A percentile compares a stretch with the other conserved stretches of the same genome.
Conservation (phyloP, 2,888 invertebrate species). For the Nephrocerus scutellatus region DNA sequence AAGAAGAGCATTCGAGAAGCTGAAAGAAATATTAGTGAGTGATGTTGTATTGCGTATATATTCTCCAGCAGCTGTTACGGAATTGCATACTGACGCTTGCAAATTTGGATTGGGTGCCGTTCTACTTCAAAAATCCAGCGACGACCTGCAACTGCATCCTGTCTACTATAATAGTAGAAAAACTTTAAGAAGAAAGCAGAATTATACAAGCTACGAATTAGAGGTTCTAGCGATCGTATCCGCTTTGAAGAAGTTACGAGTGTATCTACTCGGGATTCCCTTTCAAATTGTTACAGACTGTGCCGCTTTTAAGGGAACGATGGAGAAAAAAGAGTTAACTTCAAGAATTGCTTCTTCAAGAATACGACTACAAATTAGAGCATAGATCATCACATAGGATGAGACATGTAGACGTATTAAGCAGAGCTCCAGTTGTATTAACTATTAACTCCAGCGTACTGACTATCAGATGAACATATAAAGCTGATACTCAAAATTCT, state of each 20-base stretch:
- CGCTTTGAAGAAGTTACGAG: slow-evolving; percentile 12
- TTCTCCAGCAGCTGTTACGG: slow-evolving; percentile 11
- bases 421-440: slow-evolving; percentile 15
- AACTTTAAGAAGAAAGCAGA: slow-evolving; percentile 18
- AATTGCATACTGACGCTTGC: slow-evolving; percentile 33
- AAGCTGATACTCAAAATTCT: slow-evolving; percentile 17
- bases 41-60: no score
- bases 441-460: no score
- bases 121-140: slow-evolving; percentile 24
- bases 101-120: slow-evolving; percentile 28
- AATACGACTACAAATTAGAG: slow-evolving; percentile 14
- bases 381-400: slow-evolving; percentile 18
- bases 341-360: slow-evolving; percentile 23
- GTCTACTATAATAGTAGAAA: slow-evolving; percentile 30
- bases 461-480: slow-evolving; percentile 18
- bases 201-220: slow-evolving; percentile 33
- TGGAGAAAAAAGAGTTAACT: slow-evolving; percentile 28
- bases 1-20: no score
- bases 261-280: slow-evolving; percentile 3
- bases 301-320: slow-evolving; percentile 10
- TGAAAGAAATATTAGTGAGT: no score
- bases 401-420: slow-evolving; percentile 21
- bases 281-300: slow-evolving; percentile 15
- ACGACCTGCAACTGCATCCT: slow-evolving; percentile 25
- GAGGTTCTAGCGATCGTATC: slow-evolving; percentile 28